Percentiles rank a stretch among this genome's conserved stretches.
These are phyloP conservation scores for Limnodromus scolopaceus DNA, from an alignment of 2,797 vertebrate genomes.

Conservation along the genomic window DNA sequence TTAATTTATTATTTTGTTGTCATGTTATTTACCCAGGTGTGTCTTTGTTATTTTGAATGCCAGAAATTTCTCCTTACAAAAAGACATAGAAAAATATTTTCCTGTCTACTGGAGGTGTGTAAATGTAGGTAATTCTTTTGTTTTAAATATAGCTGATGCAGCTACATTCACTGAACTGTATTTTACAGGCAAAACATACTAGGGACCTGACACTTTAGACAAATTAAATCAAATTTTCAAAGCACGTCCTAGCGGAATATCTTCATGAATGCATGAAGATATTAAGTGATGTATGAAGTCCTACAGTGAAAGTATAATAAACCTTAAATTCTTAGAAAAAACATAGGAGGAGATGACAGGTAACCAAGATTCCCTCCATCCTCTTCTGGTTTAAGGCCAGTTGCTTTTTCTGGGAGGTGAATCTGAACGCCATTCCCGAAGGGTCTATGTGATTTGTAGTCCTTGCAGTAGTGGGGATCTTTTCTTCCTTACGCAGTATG, in stretches of 20 bases:
- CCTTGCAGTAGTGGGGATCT: neutral
- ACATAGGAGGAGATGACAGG: neutral
- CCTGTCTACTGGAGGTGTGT: neutral
- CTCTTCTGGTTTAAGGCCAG: neutral
- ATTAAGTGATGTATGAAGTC: neutral
- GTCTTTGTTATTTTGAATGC: neutral
- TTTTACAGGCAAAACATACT: neutral
- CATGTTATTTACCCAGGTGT: neutral
- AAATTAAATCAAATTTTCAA: neutral
- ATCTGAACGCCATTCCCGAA: neutral
- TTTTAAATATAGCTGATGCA: neutral
- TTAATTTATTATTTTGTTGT: neutral
- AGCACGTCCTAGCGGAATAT: fast-evolving
- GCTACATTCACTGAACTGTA: neutral
- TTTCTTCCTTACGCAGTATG: neutral
- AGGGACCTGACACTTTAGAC: neutral
- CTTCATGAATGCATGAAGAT: neutral
- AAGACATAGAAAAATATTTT: neutral
- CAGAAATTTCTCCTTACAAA: neutral
- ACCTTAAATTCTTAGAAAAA: neutral
- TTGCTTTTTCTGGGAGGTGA: neutral
- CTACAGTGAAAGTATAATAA: neutral
- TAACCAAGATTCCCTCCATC: neutral
- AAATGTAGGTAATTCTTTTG: neutral
- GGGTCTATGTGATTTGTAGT: neutral